Conservation (phyloP, 1,140 invertebrate genomes). For the Bombus turneri region DNA sequence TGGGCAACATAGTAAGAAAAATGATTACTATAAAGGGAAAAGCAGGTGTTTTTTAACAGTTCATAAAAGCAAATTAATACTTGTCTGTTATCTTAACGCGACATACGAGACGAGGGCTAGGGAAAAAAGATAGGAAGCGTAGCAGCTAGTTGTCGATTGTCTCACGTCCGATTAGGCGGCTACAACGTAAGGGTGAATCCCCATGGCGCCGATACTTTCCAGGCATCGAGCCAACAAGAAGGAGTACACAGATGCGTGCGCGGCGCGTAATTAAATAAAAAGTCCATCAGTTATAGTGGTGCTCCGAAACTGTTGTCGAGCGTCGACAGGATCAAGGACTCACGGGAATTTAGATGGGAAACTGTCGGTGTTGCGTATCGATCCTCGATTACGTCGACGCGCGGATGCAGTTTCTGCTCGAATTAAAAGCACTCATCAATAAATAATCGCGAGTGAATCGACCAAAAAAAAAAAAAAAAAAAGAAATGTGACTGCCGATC, state of each 20-base stretch:
- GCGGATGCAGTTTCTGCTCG: not conserved
- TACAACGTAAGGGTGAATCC: slow-evolving; percentile 49
- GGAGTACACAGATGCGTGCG: slow-evolving; percentile 62
- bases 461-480: not conserved
- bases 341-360: slow-evolving; percentile 62
- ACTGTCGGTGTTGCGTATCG: slow-evolving; percentile 49
- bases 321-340: slow-evolving; percentile 65
- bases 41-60: not conserved
- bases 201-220: slow-evolving; percentile 49
- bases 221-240: slow-evolving; percentile 32
- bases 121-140: not conserved
- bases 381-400: slow-evolving; percentile 20
- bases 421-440: slow-evolving; percentile 16
- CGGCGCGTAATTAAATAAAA: slow-evolving; percentile 71
- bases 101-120: not conserved
- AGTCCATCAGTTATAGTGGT: slow-evolving; percentile 69
- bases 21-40: not conserved
- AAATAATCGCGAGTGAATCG: not conserved
- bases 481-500: not conserved
- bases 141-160: slow-evolving; percentile 37
- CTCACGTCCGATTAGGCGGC: slow-evolving; percentile 47
- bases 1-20: not conserved
- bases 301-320: slow-evolving; percentile 55
- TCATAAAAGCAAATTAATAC: not conserved
- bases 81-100: not conserved